phyloP scores from a whole-genome alignment of 2,797 vertebrate genomes.

The Sebastes wilsoni region DNA sequence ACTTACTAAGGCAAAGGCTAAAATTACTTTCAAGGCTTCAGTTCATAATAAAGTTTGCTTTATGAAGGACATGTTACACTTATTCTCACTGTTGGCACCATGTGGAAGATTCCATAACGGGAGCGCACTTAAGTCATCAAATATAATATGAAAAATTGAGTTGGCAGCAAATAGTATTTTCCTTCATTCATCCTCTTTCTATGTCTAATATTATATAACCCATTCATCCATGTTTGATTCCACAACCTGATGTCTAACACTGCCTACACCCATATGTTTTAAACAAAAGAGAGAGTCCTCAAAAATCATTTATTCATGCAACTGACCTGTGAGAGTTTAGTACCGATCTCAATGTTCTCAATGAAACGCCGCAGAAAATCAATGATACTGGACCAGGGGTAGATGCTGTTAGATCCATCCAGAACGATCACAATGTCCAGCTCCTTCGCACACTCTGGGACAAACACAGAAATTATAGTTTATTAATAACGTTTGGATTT shows the following conservation, averaged over 20 bases:
- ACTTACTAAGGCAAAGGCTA: slow-evolving; percentile 27
- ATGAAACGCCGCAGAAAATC: slow-evolving; percentile 89
- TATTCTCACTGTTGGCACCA: slow-evolving; percentile 13
- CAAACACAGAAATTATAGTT: not conserved
- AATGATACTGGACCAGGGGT: slow-evolving; percentile 90
- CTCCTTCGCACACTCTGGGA: slow-evolving; percentile 89
- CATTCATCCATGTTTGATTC: not conserved
- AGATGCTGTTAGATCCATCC: slow-evolving; percentile 97
- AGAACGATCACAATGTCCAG: slow-evolving; percentile 94
- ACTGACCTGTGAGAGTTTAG: slow-evolving; percentile 89
- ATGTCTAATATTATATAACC: slow-evolving; percentile 11
- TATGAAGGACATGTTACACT: slow-evolving; percentile 8
- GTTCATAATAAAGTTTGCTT: slow-evolving; percentile 1
- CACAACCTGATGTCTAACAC: not conserved
- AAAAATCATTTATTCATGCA: not conserved
- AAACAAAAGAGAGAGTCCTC: not conserved
- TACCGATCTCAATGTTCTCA: slow-evolving; percentile 87
- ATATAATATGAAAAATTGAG: slow-evolving; percentile 1
- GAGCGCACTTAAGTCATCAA: slow-evolving; percentile 20
- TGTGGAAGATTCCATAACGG: slow-evolving; percentile 24
- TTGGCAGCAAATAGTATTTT: slow-evolving; percentile 24
- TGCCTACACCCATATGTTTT: not conserved
- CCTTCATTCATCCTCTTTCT: slow-evolving; percentile 30
- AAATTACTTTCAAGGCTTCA: slow-evolving; percentile 18
- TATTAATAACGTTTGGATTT: not conserved